Percentiles rank a stretch among this genome's conserved stretches.
Conservation (phyloP, 2,888 invertebrate genomes). For the Eilema caniola region DNA sequence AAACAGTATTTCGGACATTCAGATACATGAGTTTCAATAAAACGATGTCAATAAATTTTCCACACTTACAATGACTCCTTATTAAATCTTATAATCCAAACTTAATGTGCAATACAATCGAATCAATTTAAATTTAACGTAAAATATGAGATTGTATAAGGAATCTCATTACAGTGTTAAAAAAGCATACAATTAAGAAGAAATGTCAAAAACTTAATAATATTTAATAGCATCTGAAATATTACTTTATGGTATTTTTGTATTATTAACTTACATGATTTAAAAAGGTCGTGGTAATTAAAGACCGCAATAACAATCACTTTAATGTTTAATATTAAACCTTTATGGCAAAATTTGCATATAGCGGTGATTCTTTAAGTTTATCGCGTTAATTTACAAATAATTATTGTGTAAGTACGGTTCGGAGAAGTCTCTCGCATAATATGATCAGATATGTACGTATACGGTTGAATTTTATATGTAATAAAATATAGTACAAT, state of each 20-base stretch:
- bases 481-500: slow-evolving; percentile 29
- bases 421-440: slow-evolving; percentile 54
- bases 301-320: slow-evolving; percentile 74
- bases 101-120: slow-evolving; percentile 44
- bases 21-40: slow-evolving; percentile 32
- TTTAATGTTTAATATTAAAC: slow-evolving; percentile 69
- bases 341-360: slow-evolving; percentile 72
- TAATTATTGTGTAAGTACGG: slow-evolving; percentile 59
- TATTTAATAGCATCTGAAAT: slow-evolving; percentile 68
- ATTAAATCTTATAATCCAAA: slow-evolving; percentile 40
- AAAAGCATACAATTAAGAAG: slow-evolving; percentile 61
- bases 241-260: slow-evolving; percentile 73
- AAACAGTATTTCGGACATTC: slow-evolving; percentile 22
- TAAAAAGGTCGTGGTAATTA: slow-evolving; percentile 81
- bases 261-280: slow-evolving; percentile 69
- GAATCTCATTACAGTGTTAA: slow-evolving; percentile 56
- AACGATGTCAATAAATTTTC: slow-evolving; percentile 38
- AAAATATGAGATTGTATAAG: slow-evolving; percentile 57
- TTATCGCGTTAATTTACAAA: slow-evolving; percentile 66
- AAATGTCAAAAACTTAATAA: slow-evolving; percentile 63
- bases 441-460: slow-evolving; percentile 44
- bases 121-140: slow-evolving; percentile 43
- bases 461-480: slow-evolving; percentile 36
- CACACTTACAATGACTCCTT: slow-evolving; percentile 38
- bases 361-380: slow-evolving; percentile 61